Conservation (phyloP, 2,113 vertebrate species). For the rabbit (Oryctolagus cuniculus) region mOryCun1.1 NC_091435.1:100566001-100566500, state of each 20-base stretch:
- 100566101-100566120: neutral
- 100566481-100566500: neutral
- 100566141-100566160: neutral
- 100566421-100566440: neutral
- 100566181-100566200: too few species aligned
- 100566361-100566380: neutral
- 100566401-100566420: neutral
- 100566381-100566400: neutral
- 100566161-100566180: neutral
- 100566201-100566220: neutral
- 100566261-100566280: neutral
- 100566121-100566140: neutral
- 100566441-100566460: neutral
- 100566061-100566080: neutral
- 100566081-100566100: neutral
- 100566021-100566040: neutral
- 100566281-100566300: neutral
- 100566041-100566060: neutral
- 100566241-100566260: neutral
- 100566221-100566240: neutral
- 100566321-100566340: conserved; percentile 5
- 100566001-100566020: rapidly evolving
- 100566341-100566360: neutral
- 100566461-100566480: neutral
- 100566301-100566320: neutral